Base-by-base conservation (phyloP, 23 tunicate species). In the Trididemnum miniatum region DNA sequence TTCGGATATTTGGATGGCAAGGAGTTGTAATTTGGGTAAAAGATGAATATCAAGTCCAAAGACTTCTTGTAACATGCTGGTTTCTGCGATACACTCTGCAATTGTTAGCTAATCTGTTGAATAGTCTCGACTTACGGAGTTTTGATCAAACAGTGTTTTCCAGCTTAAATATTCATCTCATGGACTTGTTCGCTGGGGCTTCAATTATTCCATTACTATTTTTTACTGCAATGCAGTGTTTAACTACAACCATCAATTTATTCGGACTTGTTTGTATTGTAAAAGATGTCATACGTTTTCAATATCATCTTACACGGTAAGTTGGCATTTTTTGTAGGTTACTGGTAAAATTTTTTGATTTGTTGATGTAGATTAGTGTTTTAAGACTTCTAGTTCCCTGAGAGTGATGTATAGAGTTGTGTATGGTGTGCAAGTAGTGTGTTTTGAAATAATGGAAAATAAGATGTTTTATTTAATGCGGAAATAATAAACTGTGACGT, bases 261-360 rank as follows among this genome's bases (percentile, higher is more conserved):
- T 88, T 88, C 77, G 93, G 93, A 28, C 79, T 88, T 60, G 87
- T 51, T 23, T 82, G 84, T 73, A 83, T 88, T 34, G 83, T 82
- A 37, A 77, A 80, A 36, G 80, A 88, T 65, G 66, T 82, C 31
- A 82, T 88, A 2, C 65, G 51, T 34, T 51, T 82, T 33, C 93
- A 88, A 40, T 88, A 76, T 57, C 83, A 80, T 83, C 28, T 82
- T 3, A 65, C 86, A 22, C 83, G 93, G 93, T 88, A 63, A 66
- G 52, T 7, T 44, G 54, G 15, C 54, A 7, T 44, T 15, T 44
- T 44, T 9, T n/a, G n/a, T n/a, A n/a, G n/a, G n/a, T n/a, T n/a
- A n/a, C n/a, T n/a, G n/a, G n/a, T n/a, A n/a, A n/a, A n/a, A n/a
- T n/a, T n/a, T n/a, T n/a, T n/a, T n/a, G n/a, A n/a, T n/a, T n/a